A percentile compares a stretch with the other conserved stretches of the same genome.
phyloP scores from a whole-genome alignment of 2,797 vertebrate genomes.

The Heliangelus exortis region DNA sequence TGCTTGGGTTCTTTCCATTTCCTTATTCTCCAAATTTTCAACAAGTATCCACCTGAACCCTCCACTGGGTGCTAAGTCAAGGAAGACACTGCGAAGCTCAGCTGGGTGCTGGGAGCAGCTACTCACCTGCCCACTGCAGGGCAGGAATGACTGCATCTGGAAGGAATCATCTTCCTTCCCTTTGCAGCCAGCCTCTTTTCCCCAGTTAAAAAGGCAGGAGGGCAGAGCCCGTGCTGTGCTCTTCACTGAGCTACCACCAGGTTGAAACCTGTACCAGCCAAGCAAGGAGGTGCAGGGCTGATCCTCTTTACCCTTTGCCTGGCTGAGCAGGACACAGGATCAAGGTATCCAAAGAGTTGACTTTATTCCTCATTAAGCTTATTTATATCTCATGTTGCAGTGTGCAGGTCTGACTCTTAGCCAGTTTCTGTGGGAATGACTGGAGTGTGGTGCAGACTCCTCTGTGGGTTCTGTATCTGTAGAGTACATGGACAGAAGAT shows the following conservation, averaged over 20 bases:
- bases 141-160: background rate
- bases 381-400: background rate
- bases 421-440: background rate
- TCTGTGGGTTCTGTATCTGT: background rate
- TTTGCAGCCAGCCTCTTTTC: background rate
- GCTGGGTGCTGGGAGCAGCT: background rate
- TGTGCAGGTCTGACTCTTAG: background rate
- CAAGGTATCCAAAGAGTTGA: background rate
- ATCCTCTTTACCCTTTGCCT: background rate
- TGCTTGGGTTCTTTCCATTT: background rate
- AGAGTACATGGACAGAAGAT: background rate
- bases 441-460: background rate
- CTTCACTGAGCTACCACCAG: background rate
- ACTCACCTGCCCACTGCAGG: background rate
- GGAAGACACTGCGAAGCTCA: background rate
- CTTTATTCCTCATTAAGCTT: background rate
- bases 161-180: background rate
- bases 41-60: background rate
- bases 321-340: background rate
- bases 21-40: background rate
- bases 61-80: background rate
- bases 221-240: background rate
- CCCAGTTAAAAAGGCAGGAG: background rate
- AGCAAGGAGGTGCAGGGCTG: background rate
- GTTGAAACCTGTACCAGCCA: accelerated